These are phyloP conservation scores for Drosophila hamatofila DNA, from an alignment of 2,888 invertebrate genomes.

Conservation along the genomic window DNA sequence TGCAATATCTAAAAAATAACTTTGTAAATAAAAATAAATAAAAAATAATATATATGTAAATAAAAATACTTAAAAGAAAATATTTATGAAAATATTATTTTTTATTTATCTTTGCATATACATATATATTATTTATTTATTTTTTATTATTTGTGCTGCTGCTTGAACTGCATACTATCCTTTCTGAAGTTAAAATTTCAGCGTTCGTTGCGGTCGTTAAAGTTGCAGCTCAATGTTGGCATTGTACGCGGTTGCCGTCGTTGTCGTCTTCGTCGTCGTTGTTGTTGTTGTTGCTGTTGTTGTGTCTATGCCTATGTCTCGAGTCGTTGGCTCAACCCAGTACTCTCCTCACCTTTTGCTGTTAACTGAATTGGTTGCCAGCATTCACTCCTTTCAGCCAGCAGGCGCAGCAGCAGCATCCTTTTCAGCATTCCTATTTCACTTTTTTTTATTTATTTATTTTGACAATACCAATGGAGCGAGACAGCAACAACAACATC, in stretches of 20 bases:
- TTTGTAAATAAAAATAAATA: too few relatives aligned
- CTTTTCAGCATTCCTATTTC: constrained; percentile 67
- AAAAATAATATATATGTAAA: too few relatives aligned
- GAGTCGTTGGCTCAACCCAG: not conserved
- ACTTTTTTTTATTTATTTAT: constrained; percentile 26
- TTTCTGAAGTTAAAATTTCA: constrained; percentile 21
- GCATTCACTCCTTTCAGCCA: constrained; percentile 25
- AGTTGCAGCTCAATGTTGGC: constrained; percentile 55
- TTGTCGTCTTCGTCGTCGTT: constrained; percentile 3
- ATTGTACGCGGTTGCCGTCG: constrained; percentile 26
- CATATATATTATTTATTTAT: not conserved
- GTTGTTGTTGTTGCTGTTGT: constrained; percentile 12
- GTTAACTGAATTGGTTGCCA: constrained; percentile 42
- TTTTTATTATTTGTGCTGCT: too few relatives aligned
- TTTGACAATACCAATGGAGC: constrained; percentile 38
- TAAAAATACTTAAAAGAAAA: too few relatives aligned
- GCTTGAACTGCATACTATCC: constrained; percentile 29
- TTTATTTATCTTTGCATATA: too few relatives aligned
- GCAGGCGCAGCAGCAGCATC: constrained; percentile 38
- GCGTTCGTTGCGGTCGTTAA: constrained; percentile 38
- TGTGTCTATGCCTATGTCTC: constrained; percentile 44
- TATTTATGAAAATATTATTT: too few relatives aligned
- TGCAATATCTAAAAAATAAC: too few relatives aligned
- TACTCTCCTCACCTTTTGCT: constrained; percentile 9
- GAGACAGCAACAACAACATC: constrained; percentile 42